Evolutionary conservation across 2,113 vertebrate genomes (phyloP), one percentile per base, ranked within the genome.

Genomic region (Globicephala melas): DNA sequence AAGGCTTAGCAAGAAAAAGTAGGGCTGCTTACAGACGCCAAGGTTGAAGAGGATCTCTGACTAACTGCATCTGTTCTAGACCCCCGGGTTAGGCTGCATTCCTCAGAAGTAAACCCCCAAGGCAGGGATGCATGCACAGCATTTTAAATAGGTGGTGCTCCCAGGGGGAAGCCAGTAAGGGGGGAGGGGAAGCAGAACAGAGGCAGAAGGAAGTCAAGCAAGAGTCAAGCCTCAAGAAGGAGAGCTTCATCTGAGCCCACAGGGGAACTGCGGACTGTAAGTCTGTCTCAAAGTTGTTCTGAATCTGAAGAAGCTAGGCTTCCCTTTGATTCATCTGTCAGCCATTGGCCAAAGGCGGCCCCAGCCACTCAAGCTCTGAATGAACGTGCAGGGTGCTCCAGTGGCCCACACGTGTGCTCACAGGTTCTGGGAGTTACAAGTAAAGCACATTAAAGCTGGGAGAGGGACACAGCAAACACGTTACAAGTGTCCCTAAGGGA

Each of bases 11-110:
- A 84, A 89, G 65, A 91, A 86, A 85, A 82, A 80, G 28, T 31
- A 47, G 58, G 81, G 21, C 38, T 81, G 60, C 53, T 73, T 85
- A 87, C 41, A 80, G 82, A 81, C 93, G 81, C 91, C 91, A 94
- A 26, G 7, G 38, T 63, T 13, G 33, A 91, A 90, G 83, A 20
- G 33, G 44, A 13, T 41, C 50, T 79, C 26, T 7, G 26, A 91
- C 81, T 58, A 53, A 47, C 9, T 23, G 36, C 55, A 80, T 82
- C 55, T 58, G 41, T 44, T 79, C 63, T 65, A 82, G 82, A 93
- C 23, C 31, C 33, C 65, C 74, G 44, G 53, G n/a, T 73, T 74
- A 79, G n/a, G 26, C 13, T 93, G 76, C 12, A 38, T 62, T 77
- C n/a, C 60, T 93, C 44, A 14, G 50, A 79, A 79, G 26, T 18